A percentile compares a stretch with the other conserved stretches of the same genome.
phyloP scores from a whole-genome alignment of 2,113 vertebrate genomes.

The Pagrus major region DNA sequence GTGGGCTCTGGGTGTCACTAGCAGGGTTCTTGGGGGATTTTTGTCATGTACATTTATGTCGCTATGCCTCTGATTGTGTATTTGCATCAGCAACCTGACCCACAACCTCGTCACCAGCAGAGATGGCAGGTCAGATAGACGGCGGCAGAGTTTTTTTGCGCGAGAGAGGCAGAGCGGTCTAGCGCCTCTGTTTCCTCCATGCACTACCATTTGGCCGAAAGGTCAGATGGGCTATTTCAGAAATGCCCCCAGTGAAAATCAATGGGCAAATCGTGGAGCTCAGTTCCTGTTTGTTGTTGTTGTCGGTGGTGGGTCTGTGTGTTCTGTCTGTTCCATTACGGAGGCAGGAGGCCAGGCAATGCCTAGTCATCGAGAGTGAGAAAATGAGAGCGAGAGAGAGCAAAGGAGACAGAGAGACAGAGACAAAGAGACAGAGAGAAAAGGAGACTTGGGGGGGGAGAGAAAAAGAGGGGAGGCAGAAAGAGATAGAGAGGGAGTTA shows the following conservation, averaged over 20 bases:
- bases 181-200: conserved; percentile 73
- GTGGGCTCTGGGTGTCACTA: conserved; percentile 3
- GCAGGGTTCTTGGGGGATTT: conserved; percentile 5
- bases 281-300: conserved; percentile 78
- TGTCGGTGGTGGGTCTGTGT: conserved; percentile 66
- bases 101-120: conserved; percentile 23
- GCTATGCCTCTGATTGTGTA: conserved; percentile 23
- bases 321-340: conserved; percentile 67
- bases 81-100: conserved; percentile 26
- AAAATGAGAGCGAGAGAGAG: conserved; percentile 58
- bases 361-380: conserved; percentile 67
- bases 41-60: conserved; percentile 2
- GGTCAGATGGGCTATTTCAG: conserved; percentile 86
- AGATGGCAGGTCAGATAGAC: conserved; percentile 34
- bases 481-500: conserved; percentile 71
- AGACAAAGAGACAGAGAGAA: conserved; percentile 57
- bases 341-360: conserved; percentile 64
- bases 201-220: conserved; percentile 81
- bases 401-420: conserved; percentile 41
- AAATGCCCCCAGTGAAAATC: conserved; percentile 86
- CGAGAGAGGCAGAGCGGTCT: conserved; percentile 54
- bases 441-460: conserved; percentile 41
- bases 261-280: conserved; percentile 83
- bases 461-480: conserved; percentile 11
- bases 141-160: conserved; percentile 54